phyloP scores from a whole-genome alignment of 2,113 vertebrate genomes.

The Pteropus alecto region DNA sequence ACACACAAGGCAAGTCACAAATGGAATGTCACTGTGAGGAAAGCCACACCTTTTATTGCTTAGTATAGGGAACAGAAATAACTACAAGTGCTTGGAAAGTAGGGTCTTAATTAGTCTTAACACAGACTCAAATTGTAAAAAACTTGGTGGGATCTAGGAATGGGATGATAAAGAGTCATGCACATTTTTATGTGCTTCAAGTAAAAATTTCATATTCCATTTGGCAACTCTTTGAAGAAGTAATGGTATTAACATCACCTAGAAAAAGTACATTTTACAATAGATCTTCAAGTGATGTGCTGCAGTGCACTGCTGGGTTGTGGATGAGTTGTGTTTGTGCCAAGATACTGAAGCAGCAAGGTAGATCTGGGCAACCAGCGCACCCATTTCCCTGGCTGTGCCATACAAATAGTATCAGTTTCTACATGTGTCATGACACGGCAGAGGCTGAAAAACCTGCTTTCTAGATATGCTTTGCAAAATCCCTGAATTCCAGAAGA shows the following conservation, averaged over 20 bases:
- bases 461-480: slow-evolving; percentile 8
- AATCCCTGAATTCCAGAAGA: not conserved
- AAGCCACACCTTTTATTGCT: slow-evolving; percentile 3
- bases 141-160: not conserved
- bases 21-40: not conserved
- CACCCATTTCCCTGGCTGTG: not conserved
- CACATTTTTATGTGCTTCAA: not conserved
- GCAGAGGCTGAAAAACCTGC: not conserved
- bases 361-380: not conserved
- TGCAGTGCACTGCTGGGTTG: accelerated
- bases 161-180: not conserved
- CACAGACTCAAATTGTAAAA: not conserved
- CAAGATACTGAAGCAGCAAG: not conserved
- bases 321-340: not conserved
- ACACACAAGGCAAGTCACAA: not conserved
- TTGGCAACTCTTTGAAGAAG: not conserved
- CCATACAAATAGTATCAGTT: not conserved
- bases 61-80: not conserved
- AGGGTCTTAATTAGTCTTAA: not conserved
- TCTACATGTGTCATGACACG: not conserved
- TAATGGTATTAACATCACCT: not conserved
- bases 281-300: not conserved
- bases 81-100: slow-evolving; percentile 6
- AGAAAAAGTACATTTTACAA: not conserved
- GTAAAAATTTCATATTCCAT: not conserved